Evolutionary conservation across 2,888 invertebrate genomes (phyloP), one percentile per base, ranked within the genome.

Genomic region (Litoditis marina): DNA sequence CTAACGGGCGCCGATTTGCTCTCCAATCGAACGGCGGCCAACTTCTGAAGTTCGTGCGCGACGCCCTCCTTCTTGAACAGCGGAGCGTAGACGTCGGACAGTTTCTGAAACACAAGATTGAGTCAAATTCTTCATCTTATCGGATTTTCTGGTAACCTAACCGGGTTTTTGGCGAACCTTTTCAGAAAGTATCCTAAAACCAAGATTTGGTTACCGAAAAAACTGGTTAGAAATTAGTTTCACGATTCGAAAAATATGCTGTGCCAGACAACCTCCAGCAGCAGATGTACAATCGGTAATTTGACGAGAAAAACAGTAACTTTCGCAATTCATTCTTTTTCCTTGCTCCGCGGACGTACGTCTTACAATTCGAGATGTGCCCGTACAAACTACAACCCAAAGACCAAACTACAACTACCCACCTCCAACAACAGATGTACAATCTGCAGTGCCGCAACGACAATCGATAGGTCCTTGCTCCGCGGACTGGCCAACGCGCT

Each of bases 141-240:
- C 25, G n/a, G n/a, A n/a, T n/a, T n/a, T n/a, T n/a, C n/a, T n/a
- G n/a, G n/a, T n/a, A n/a, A n/a, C n/a, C n/a, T n/a, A n/a, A n/a
- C n/a, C n/a, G n/a, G n/a, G n/a, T n/a, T n/a, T n/a, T n/a, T n/a
- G n/a, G n/a, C n/a, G n/a, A n/a, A n/a, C n/a, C n/a, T n/a, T n/a
- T n/a, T n/a, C n/a, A n/a, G n/a, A n/a, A n/a, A n/a, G n/a, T n/a
- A n/a, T n/a, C n/a, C n/a, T n/a, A n/a, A n/a, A n/a, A n/a, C n/a
- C n/a, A n/a, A n/a, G n/a, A n/a, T n/a, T n/a, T n/a, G n/a, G n/a
- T n/a, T n/a, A 28, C 2, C 22, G 4, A 2, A 94, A 94, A 0
- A 94, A 94, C 88, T 96, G 89, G 95, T 95, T 95, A 64, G 93
- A 93, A n/a, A n/a, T n/a, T n/a, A n/a, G n/a, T n/a, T n/a, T n/a